Conservation (phyloP, 2,888 invertebrate species). For the Oxystoma pomonae region DNA sequence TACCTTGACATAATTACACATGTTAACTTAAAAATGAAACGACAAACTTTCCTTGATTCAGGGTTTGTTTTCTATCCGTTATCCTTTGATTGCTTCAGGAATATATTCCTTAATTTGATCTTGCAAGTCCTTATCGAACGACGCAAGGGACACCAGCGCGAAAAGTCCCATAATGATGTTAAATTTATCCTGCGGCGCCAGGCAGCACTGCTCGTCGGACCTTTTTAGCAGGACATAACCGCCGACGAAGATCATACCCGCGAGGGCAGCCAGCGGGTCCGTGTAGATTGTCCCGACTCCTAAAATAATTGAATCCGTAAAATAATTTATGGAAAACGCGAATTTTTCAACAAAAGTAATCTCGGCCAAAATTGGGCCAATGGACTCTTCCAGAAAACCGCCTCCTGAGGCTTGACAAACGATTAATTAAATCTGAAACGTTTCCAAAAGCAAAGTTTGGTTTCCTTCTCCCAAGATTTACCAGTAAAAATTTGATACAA, state of each 20-base stretch:
- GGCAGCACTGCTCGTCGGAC: conserved; percentile 15
- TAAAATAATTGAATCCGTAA: no score
- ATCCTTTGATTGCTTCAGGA: neutral
- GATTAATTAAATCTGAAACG: no score
- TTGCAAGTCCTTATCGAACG: conserved; percentile 9
- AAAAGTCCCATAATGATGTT: conserved; percentile 17
- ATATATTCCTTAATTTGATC: no score
- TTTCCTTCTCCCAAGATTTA: no score
- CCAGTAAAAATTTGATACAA: no score
- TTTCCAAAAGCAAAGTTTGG: no score
- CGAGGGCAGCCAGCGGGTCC: conserved; percentile 6
- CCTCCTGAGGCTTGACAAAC: no score
- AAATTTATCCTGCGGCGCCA: conserved; percentile 18
- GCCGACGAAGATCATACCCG: neutral
- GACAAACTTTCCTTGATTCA: neutral
- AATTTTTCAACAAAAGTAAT: no score
- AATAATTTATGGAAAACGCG: no score
- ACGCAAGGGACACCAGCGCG: conserved; percentile 11
- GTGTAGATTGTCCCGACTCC: conserved; percentile 2
- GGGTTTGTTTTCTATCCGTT: neutral
- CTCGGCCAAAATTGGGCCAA: no score
- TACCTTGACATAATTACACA: no score
- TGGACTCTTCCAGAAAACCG: no score
- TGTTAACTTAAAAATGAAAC: conserved; percentile 1
- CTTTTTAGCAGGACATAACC: conserved; percentile 17